These are phyloP conservation scores for Diploptera punctata DNA, from an alignment of 2,888 invertebrate species.

Conservation along the genomic window DNA sequence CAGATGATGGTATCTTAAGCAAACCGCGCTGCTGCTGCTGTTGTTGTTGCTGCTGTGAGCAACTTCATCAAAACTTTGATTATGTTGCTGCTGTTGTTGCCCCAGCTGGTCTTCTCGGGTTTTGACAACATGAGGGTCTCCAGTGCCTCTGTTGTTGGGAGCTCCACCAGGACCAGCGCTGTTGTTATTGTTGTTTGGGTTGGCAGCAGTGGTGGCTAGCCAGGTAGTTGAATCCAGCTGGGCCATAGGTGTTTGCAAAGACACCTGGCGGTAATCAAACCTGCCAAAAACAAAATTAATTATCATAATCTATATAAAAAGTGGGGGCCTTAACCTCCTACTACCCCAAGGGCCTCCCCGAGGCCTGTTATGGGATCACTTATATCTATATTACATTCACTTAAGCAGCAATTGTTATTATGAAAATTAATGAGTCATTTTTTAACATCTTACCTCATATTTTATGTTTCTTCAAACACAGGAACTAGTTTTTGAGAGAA, in stretches of 20 bases:
- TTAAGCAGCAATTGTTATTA: too few species aligned
- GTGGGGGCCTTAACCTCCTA: too few species aligned
- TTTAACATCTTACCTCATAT: too few species aligned
- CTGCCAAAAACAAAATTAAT: too few species aligned
- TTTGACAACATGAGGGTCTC: constrained; percentile 21
- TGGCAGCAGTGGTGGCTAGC: constrained; percentile 37
- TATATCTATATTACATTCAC: too few species aligned
- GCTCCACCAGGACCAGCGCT: not conserved
- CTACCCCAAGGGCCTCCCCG: too few species aligned
- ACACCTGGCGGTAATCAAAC: constrained; percentile 43
- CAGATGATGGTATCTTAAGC: constrained; percentile 42
- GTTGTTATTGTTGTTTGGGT: constrained; percentile 22
- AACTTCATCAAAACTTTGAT: not conserved
- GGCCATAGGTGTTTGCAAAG: constrained; percentile 41
- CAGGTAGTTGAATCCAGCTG: constrained; percentile 42
- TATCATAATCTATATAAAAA: too few species aligned
- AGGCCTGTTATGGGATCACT: too few species aligned
- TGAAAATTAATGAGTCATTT: too few species aligned
- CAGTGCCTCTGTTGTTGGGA: constrained; percentile 15
- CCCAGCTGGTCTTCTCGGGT: constrained; percentile 8
- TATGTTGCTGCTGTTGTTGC: constrained; percentile 9
- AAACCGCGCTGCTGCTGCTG: constrained; percentile 39
- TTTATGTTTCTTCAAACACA: too few species aligned
- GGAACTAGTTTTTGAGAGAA: too few species aligned
- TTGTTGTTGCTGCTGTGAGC: constrained; percentile 9